phyloP scores from a whole-genome alignment of 2,113 vertebrate genomes.

The Salvelinus alpinus region DNA sequence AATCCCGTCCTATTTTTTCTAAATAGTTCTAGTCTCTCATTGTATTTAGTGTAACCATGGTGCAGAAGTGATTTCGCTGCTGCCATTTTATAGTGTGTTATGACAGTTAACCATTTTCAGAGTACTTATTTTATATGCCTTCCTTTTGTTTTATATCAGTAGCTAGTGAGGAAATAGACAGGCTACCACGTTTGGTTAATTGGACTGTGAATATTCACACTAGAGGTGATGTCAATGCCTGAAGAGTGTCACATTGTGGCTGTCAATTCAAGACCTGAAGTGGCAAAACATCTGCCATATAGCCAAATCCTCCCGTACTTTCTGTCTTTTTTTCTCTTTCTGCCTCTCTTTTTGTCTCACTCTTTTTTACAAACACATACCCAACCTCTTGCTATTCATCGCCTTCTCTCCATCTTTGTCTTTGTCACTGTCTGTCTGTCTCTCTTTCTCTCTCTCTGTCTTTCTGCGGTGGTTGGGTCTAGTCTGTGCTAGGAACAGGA shows the following conservation, averaged over 20 bases:
- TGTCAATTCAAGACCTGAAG: neutral
- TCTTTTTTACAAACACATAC: constrained; percentile 5
- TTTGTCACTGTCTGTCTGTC: neutral
- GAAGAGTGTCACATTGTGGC: neutral
- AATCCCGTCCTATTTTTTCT: no score
- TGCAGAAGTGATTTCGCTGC: no score
- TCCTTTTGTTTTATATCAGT: no score
- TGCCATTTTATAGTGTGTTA: no score
- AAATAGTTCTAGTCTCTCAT: no score
- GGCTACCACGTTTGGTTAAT: no score
- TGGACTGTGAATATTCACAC: neutral
- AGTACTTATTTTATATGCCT: no score
- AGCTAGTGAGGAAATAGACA: no score
- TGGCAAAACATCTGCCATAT: no score
- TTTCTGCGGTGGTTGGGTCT: neutral
- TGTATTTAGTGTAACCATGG: no score
- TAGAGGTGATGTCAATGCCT: neutral
- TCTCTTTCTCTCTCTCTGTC: constrained; percentile 10
- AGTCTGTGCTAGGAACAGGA: constrained; percentile 27
- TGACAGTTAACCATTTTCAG: no score
- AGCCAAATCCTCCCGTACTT: neutral
- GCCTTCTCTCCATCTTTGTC: no score
- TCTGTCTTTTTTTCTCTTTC: neutral
- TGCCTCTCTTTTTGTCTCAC: neutral
- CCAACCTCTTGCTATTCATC: neutral